Evolutionary conservation across 2,888 invertebrate species (phyloP), one percentile per base, ranked within the genome.

Genomic region (Parnassius orleans): DNA sequence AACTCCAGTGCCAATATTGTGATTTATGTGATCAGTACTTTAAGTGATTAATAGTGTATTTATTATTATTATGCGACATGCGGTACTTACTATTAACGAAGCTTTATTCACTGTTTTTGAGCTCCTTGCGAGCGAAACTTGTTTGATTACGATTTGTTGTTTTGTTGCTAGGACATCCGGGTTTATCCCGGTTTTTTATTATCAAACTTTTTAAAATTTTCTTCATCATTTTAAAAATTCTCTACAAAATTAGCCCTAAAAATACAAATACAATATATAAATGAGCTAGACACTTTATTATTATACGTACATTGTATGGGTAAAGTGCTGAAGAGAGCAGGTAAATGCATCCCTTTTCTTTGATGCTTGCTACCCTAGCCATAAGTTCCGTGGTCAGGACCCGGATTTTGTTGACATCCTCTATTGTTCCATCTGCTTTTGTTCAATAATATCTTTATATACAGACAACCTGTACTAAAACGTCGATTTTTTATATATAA

Each of bases 121-220:
- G 77, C 78, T 80, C 78, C 79, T 78, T 83, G 83, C 79, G 81
- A 83, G 80, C 77, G 74, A 83, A 87, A 87, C 87, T 86, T 79
- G 85, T 86, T 87, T 84, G 81, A 83, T 86, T 85, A 80, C 80
- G 77, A 80, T 85, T 87, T 86, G 86, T 88, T 88, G 85, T 89
- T 88, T 84, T 86, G 87, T 86, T 87, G 74, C 84, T 78, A 83
- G 84, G 86, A 86, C 84, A 87, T 86, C 86, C 86, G 87, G 83
- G 84, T 86, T 71, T 81, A 51, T 64, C 66, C 63, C 65, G 53
- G 57, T 53, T 55, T 53, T 47, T 48, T 9, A 48, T 14, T 48
- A 14, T 33, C 7, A 33, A 33, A 33, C 33, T 5, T 33, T 33
- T 33, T 19, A 19, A 33, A 33, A 33, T 7, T 7, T 7, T 0